Percentiles rank a stretch among this genome's conserved stretches.
Evolutionary conservation across 2,113 vertebrate genomes (phyloP).

Genomic region (Eidolon helvum): DNA sequence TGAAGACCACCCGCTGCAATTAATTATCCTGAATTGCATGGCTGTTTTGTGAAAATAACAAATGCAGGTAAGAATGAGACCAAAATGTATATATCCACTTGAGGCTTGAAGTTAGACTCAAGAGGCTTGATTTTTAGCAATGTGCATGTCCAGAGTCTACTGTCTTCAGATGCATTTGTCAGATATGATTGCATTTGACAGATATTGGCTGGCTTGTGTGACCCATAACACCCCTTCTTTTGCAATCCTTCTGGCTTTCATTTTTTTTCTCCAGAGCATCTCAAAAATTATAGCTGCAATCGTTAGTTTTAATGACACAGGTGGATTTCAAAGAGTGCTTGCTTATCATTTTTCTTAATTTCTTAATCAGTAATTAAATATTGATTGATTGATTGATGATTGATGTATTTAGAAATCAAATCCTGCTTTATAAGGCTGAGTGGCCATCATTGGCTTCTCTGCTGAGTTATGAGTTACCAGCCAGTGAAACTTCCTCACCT

Average conservation of each 20-base stretch:
- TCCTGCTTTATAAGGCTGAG: conserved; percentile 74
- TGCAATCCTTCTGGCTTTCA: not conserved
- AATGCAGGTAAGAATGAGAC: not conserved
- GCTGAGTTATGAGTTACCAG: conserved; percentile 33
- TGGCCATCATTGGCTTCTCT: conserved; percentile 48
- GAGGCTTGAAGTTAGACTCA: not conserved
- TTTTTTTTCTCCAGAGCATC: not conserved
- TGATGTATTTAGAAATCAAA: conserved; percentile 63
- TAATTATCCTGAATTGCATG: conserved; percentile 8
- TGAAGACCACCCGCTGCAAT: conserved; percentile 1
- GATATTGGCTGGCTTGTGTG: not conserved
- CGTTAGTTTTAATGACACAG: not conserved
- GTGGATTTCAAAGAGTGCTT: not conserved
- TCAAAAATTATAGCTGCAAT: not conserved
- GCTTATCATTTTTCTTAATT: not conserved
- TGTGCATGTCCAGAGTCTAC: not conserved
- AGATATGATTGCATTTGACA: not conserved
- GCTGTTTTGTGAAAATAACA: conserved; percentile 29
- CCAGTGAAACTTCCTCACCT: conserved; percentile 38
- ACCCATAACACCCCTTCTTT: not conserved
- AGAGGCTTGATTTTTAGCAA: not conserved
- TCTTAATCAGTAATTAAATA: not conserved
- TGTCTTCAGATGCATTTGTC: not conserved
- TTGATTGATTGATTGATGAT: too few relatives aligned
- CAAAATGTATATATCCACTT: not conserved